Evolutionary conservation across 2,797 vertebrate genomes (phyloP).

Genomic region (Gymnodraco acuticeps): DNA sequence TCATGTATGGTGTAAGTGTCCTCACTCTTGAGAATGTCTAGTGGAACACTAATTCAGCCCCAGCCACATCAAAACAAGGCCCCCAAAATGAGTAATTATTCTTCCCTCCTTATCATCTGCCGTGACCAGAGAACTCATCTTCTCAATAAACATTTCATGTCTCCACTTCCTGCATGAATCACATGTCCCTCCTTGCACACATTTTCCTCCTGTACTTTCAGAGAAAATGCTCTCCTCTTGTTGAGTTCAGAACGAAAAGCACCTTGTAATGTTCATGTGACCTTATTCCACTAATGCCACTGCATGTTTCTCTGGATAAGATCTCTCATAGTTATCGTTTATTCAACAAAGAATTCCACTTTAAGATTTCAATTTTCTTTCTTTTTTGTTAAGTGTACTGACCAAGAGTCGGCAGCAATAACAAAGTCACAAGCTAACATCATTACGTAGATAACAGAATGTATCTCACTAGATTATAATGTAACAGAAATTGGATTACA

Average conservation of each 20-base stretch:
- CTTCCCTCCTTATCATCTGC: slow-evolving; percentile 63
- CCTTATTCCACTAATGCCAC: slow-evolving; percentile 25
- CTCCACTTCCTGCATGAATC: slow-evolving; percentile 58
- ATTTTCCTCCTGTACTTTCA: slow-evolving; percentile 41
- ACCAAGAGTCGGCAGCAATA: background rate
- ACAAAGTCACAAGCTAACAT: background rate
- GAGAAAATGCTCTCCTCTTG: slow-evolving; percentile 49
- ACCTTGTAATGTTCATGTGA: background rate
- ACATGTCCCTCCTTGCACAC: slow-evolving; percentile 43
- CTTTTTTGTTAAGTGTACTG: background rate
- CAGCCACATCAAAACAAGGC: slow-evolving; percentile 72
- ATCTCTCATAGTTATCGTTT: slow-evolving; percentile 13
- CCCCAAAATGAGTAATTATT: slow-evolving; percentile 72
- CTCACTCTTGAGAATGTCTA: slow-evolving; percentile 58
- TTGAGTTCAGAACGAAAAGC: slow-evolving; percentile 10
- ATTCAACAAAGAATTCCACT: slow-evolving; percentile 8
- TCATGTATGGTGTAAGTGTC: slow-evolving; percentile 51
- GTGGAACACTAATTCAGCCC: slow-evolving; percentile 67
- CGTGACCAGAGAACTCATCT: slow-evolving; percentile 73
- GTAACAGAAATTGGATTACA: slow-evolving; percentile 10
- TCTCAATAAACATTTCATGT: slow-evolving; percentile 72
- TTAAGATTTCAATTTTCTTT: background rate
- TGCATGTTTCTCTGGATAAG: slow-evolving; percentile 8
- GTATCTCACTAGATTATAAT: slow-evolving; percentile 8
- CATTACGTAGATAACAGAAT: slow-evolving; percentile 16